Evolutionary conservation across 2,797 vertebrate genomes (phyloP), one percentile per base, ranked within the genome.

Genomic region (Picus viridis): DNA sequence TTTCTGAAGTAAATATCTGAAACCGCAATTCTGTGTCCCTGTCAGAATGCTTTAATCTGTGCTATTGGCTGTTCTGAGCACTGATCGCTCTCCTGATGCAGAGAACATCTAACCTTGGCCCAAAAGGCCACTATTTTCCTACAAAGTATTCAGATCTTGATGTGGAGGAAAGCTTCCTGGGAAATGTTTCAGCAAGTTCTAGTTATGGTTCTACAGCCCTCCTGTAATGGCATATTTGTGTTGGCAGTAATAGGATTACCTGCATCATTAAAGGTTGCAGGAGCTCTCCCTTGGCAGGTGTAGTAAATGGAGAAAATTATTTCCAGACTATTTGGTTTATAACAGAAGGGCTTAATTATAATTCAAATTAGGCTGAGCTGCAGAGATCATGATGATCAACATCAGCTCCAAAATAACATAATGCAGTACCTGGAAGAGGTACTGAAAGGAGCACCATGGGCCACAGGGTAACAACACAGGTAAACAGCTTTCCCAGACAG

Each of bases 321-420:
- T 91, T 94, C 92, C 80, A 79, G 64, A 86, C n/a, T 73, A 68
- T 93, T 88, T 91, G 36, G 70, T 86, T 86, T 83, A 61, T 49
- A 92, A 89, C 84, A 92, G 95, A 94, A 94, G 47, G 63, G 34
- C n/a, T 94, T 93, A 92, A 94, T 95, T 94, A 88, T 4, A 70
- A 73, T 65, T 89, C 53, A 94, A 87, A 63, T 43, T 73, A 94
- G 43, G 73, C 79, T 92, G 87, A 93, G 82, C 79, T 69, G 68
- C 34, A 83, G 45, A 75, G 64, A 90, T 76, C 70, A 54, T 0
- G 1, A 56, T 22, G 59, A 89, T 70, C 84, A 89, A 47, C 59
- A 72, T 63, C 76, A 93, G 43, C 70, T 92, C 61, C 36, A 19
- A 77, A 58, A 83, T 56, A 82, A 83, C 27, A 26, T 22, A 72